Base-by-base conservation (phyloP, 1,140 invertebrate species). In the Zophobas atratus region DNA sequence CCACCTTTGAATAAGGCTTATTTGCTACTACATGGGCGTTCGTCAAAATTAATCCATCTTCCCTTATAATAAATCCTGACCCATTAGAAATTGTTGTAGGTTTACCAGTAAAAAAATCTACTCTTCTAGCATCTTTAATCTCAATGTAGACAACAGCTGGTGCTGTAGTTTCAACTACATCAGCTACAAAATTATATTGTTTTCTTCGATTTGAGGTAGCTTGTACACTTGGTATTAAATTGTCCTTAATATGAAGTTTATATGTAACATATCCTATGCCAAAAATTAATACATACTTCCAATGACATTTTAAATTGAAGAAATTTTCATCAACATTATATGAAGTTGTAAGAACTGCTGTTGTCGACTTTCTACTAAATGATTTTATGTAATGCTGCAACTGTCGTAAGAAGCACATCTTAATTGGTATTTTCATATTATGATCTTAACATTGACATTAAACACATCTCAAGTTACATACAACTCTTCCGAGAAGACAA, bases 21-120 rank as follows among this genome's bases (percentile, higher is more conserved):
- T 93, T 92, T 5, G 93, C 92, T 2, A 98, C 95, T 34, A 98
- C 97, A 88, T 99, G 97, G 73, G 97, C 97, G 89, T 98, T 99
- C 1, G 97, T 98, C 8, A 99, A 81, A 82, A 99, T 97, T 1
- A 98, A 88, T 1, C 97, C 97, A 90, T 97, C 92, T 74, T 92
- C 90, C 53, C 91, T 88, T 2, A 98, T 93, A 75, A 99, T 94
- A 85, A 99, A 98, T 1, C 97, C 97, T 34, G 97, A 98, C 1
- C 97, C 94, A 86, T 94, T 94, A 1, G 94, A 95, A 0, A 93
- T 85, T 0, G 92, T 93, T 0, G 91, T 83, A 2, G 92, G 91
- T 81, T 90, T 87, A 0, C 94, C 90, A 51, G 89, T 89, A 79
- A 88, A 90, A 41, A 90, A 87, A 82, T 92, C 90, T 35, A 90